Base-by-base conservation (phyloP, 2,797 vertebrate species). In the Hydrophis major region DNA sequence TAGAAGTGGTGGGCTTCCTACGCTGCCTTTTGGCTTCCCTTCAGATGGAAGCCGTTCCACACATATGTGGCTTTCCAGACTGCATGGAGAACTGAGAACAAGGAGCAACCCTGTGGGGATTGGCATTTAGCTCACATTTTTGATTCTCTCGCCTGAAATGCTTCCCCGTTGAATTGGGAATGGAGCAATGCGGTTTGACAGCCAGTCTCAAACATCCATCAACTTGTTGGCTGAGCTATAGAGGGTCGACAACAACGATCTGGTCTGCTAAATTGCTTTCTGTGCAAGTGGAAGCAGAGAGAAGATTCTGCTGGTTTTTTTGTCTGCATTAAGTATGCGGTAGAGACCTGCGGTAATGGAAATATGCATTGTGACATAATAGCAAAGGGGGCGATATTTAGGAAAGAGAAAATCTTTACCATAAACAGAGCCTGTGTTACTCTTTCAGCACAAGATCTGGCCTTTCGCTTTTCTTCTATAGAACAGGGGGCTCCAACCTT, bases 31-130 rank as follows among this genome's bases (percentile, higher is more conserved):
- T 93, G 93, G 95, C 89, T 7, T 89, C 91, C 90, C 92, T 95
- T 93, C 96, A n/a, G 56, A 83, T 74, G 93, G 95, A 94, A 95
- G 89, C 11, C 55, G 22, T 57, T 94, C 92, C 86, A 61, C 92
- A 89, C 90, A 66, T 18, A 66, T 18, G 2, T 78, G 96, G 60
- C 53, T 50, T 25, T 18, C 32, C 37, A 0, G 90, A 20, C 69
- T 87, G 87, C 66, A 57, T 0, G 4, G n/a, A 25, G 57, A 63
- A 1, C 50, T 0, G 61, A 8, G 69, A 87, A 87, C 47, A 87
- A 88, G 92, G 61, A 87, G 47, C 63, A 50, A 0, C 0, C 0
- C 59, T 28, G 63, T 0, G 18, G 63, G 60, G 28, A 60, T 28
- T 7, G 55, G 7, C 16, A 14, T 83, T 66, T 5, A 87, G 87